phyloP scores from a whole-genome alignment of 92 coral and sea anemone species.

The Bergia sp. region DNA sequence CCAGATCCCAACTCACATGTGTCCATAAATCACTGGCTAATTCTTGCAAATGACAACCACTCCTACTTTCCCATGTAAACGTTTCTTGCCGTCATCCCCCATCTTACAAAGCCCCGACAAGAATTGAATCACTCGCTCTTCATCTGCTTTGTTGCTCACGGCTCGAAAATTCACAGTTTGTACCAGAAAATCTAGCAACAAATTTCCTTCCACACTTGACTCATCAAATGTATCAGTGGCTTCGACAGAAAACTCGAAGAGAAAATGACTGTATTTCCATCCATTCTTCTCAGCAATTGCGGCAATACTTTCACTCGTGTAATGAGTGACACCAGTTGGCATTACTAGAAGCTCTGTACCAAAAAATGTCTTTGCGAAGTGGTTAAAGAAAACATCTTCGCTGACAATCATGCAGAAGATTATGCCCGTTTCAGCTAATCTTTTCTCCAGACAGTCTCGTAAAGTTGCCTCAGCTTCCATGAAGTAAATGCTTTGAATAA shows the following conservation, averaged over 20 bases:
- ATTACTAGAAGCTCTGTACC: slow-evolving; percentile 22
- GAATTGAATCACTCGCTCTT: slow-evolving; percentile 10
- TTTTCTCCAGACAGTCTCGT: slow-evolving; percentile 34
- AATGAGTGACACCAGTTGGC: slow-evolving; percentile 6
- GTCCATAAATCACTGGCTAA: slow-evolving; percentile 1
- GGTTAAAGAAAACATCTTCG: slow-evolving; percentile 21
- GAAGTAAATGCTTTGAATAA: slow-evolving; percentile 50
- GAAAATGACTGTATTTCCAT: slow-evolving; percentile 25
- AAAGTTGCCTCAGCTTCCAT: slow-evolving; percentile 43
- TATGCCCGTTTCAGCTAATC: slow-evolving; percentile 39
- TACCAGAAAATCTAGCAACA: slow-evolving; percentile 44
- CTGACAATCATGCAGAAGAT: slow-evolving; percentile 40
- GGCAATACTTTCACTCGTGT: slow-evolving; percentile 29
- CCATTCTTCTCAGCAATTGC: slow-evolving; percentile 46
- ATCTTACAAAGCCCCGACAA: slow-evolving; percentile 21
- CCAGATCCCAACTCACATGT: neutral
- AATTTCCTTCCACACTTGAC: slow-evolving; percentile 40
- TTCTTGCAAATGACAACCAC: slow-evolving; percentile 28
- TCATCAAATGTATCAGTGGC: slow-evolving; percentile 42
- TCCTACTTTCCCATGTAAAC: slow-evolving; percentile 31
- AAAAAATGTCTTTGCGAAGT: slow-evolving; percentile 11
- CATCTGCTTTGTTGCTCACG: slow-evolving; percentile 13
- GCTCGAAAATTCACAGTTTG: slow-evolving; percentile 48
- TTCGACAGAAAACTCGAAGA: slow-evolving; percentile 26
- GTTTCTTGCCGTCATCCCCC: slow-evolving; percentile 14